Base-by-base conservation (phyloP, 2,113 vertebrate species). In the Misgurnus anguillicaudatus region DNA sequence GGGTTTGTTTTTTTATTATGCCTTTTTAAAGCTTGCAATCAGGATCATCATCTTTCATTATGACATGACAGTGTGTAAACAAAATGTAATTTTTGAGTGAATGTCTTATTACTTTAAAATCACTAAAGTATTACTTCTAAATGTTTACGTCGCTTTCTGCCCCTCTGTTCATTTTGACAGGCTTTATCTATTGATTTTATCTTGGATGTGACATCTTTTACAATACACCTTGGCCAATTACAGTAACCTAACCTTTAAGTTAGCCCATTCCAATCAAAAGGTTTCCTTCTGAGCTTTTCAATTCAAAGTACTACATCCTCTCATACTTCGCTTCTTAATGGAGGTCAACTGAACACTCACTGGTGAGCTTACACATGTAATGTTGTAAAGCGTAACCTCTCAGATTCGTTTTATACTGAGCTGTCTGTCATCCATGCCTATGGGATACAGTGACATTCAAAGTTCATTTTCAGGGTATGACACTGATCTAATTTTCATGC, bases 401-500 rank as follows among this genome's bases (percentile, higher is more conserved):
- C 17, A 55, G 53, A 55, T 55, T 55, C 4, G 14, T 51, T 51
- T 31, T 45, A 9, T 8, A 45, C 6, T 45, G 9, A 45, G 9
- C 53, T 17, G 17, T 57, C 53, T 57, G 17, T n/a, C 17, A 57
- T 19, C 53, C 6, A 38, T 70, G 24, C 16, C 16, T 11, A n/a
- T n/a, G 48, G 47, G 8, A 31, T 53, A 53, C 67, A 5, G 6
- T 57, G n/a, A 57, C 53, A 57, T 19, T 69, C 9, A 0, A 53
- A 51, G 16, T 9, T 36, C 14, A 0, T 45, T 16, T 66, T 19
- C 6, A 51, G 19, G 21, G 45, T 68, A 14, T 31, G 6, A 51
- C 66, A 68, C 51, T 13, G 51, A 72, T 72, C 69, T 14, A 21
- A 72, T 72, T 58, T 41, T 57, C 69, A 72, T 4, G 31, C 48